Evolutionary conservation across 2,797 vertebrate species (phyloP).

Genomic region (Phylloscopus collybita): DNA sequence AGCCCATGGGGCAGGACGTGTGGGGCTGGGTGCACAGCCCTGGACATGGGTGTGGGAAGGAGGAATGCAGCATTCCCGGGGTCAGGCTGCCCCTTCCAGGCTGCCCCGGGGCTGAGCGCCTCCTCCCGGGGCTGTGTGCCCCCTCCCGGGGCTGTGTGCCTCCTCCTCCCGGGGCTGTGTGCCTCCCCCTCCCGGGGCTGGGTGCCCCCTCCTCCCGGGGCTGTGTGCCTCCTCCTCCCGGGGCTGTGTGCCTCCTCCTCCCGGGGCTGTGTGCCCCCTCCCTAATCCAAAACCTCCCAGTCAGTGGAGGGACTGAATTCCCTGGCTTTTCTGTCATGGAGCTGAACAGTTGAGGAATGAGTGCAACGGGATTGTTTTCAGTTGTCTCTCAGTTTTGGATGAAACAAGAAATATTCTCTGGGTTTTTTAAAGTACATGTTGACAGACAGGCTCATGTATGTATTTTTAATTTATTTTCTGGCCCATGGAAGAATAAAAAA

Average conservation of each 20-base stretch:
- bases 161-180: background rate
- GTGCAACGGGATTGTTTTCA: background rate
- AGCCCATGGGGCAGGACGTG: fast-evolving
- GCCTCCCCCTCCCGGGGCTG: background rate
- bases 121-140: background rate
- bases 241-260: background rate
- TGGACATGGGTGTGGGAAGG: background rate
- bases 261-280: background rate
- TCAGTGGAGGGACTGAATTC: background rate
- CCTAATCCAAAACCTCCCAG: background rate
- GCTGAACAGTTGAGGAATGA: background rate
- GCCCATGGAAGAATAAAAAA: background rate
- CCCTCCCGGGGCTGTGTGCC: background rate
- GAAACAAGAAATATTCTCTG: background rate
- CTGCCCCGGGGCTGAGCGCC: no score
- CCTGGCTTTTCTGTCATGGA: background rate
- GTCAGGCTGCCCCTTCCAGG: background rate
- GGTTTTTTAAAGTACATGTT: background rate
- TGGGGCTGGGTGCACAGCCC: background rate
- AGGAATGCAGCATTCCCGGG: background rate
- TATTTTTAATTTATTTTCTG: background rate
- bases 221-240: background rate
- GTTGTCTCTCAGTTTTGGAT: background rate
- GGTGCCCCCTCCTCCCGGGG: background rate
- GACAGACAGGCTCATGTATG: background rate